Evolutionary conservation across 1,140 invertebrate genomes (phyloP), one percentile per base, ranked within the genome.

Genomic region (Drosophila repletoides): DNA sequence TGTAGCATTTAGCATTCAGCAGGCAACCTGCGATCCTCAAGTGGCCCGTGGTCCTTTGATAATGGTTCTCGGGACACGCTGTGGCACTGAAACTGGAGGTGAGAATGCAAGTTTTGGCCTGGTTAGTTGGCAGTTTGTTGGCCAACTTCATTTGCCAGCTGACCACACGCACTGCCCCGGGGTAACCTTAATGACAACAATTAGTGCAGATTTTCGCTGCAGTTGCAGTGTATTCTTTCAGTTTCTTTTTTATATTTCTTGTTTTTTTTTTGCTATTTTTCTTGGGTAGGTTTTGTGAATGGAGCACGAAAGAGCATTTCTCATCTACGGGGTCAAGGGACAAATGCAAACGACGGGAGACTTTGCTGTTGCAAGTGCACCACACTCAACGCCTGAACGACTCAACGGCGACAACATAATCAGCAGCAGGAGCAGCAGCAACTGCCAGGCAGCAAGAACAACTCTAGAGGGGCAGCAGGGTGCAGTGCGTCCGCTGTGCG

Each of bases 151-250:
- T 69, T 68, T 53, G 60, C 26, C 26, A 29, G 36, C 17, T 66
- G 55, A 45, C 76, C 76, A 80, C 71, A 80, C 76, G 52, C 75
- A 72, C 24, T 19, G 17, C 12, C 22, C 0, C 15, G 28, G 55
- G 9, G 26, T 15, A 53, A 52, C 21, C 70, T 60, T 83, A 77
- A 83, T 83, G 79, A 77, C 64, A 83, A 84, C 79, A 83, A 84
- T 83, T 83, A 83, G 79, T 73, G 70, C 80, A 83, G 41, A 55
- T 43, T 48, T 68, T 40, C 17, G 14, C 45, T 22, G 22, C 40
- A 34, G 34, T 45, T 36, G 22, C 40, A 0, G 1, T 9, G 3
- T 63, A 28, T 40, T 41, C 31, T 7, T 24, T 15, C 12, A n/a
- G 29, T 19, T 12, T 38, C 31, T 58, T 46, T 24, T 45, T 58